phyloP scores from a whole-genome alignment of 2,113 vertebrate species.

The Periophthalmus modestus region DNA sequence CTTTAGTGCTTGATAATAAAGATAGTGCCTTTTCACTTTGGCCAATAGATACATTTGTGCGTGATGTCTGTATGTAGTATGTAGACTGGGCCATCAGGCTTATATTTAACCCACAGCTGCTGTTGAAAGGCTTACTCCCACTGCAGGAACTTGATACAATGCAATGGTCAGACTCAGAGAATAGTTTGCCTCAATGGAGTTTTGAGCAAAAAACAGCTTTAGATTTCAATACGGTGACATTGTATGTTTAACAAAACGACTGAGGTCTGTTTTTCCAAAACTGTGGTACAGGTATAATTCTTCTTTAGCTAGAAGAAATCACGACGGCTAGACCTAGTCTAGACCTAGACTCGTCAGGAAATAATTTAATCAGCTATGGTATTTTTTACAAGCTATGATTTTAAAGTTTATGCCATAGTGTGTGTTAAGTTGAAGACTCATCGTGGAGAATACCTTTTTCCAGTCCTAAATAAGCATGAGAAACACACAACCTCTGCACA shows the following conservation, averaged over 20 bases:
- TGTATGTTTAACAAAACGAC: not conserved
- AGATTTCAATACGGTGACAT: not conserved
- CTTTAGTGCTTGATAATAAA: not conserved
- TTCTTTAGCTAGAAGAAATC: not conserved
- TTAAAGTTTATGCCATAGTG: not conserved
- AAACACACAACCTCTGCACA: constrained; percentile 10
- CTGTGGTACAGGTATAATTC: not conserved
- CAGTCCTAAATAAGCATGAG: constrained; percentile 31
- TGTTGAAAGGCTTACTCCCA: constrained; percentile 67
- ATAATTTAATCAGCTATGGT: not conserved
- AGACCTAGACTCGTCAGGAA: not conserved
- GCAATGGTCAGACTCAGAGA: constrained; percentile 22
- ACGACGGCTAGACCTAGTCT: not conserved
- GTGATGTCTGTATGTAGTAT: constrained; percentile 26
- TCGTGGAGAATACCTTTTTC: not conserved
- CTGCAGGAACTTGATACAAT: constrained; percentile 64
- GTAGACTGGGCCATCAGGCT: constrained; percentile 37
- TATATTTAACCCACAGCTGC: constrained; percentile 79
- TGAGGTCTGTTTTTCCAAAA: not conserved
- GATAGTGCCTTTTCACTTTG: not conserved
- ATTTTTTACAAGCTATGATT: not conserved
- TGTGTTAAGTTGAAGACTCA: not conserved
- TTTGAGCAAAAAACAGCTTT: constrained; percentile 1
- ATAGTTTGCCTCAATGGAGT: constrained; percentile 5
- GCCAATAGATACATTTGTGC: constrained; percentile 1